A percentile compares a stretch with the other conserved stretches of the same genome.
Evolutionary conservation across 2,113 vertebrate genomes (phyloP).

Genomic region (Macroglossus sobrinus): DNA sequence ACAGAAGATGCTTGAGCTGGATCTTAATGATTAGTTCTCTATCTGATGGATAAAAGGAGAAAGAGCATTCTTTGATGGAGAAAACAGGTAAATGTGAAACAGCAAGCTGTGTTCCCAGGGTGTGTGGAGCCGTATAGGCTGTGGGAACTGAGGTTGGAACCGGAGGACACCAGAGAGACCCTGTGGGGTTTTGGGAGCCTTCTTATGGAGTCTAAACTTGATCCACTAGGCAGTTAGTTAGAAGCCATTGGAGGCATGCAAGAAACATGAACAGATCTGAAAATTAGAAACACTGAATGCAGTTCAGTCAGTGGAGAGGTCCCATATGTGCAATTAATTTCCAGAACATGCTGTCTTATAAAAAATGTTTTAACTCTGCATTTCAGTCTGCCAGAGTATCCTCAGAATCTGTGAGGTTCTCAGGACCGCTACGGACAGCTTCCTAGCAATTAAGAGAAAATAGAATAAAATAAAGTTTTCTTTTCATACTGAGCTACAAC

Average conservation of each 20-base stretch:
- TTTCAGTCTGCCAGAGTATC: not conserved
- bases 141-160: not conserved
- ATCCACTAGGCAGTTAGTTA: not conserved
- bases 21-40: not conserved
- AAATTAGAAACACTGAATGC: not conserved
- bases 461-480: not conserved
- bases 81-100: not conserved
- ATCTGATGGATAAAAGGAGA: not conserved
- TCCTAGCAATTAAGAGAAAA: slow-evolving; percentile 17
- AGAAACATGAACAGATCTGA: not conserved
- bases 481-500: not conserved
- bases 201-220: not conserved
- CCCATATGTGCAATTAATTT: slow-evolving; percentile 61
- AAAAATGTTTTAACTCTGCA: slow-evolving; percentile 29
- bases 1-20: not conserved
- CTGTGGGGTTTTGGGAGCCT: not conserved
- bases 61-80: not conserved
- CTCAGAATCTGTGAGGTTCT: not conserved
- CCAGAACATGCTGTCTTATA: slow-evolving; percentile 49
- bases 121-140: not conserved
- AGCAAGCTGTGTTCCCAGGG: not conserved
- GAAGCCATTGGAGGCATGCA: not conserved
- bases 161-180: not conserved
- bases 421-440: not conserved
- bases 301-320: slow-evolving; percentile 1